Conservation (phyloP, 2,113 vertebrate genomes). For the Mystacornis crossleyi region DNA sequence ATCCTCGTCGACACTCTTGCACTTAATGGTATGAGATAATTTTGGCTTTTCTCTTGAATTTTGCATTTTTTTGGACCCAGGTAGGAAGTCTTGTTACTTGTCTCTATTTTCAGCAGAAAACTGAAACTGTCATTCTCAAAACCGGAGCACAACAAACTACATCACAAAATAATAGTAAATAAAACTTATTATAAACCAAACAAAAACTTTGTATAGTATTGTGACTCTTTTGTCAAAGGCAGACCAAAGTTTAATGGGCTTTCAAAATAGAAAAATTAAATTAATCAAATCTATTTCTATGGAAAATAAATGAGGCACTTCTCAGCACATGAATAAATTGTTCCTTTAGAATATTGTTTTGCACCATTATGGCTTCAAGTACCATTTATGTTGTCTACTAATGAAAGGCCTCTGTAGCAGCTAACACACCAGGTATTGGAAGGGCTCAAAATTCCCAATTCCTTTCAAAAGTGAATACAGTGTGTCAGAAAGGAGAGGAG, state of each 20-base stretch:
- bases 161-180: neutral
- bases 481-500: neutral
- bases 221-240: neutral
- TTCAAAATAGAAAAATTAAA: constrained; percentile 1
- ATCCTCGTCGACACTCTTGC: neutral
- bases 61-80: neutral
- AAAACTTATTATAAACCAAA: neutral
- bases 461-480: neutral
- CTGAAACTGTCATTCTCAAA: neutral
- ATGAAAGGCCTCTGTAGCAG: neutral
- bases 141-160: neutral
- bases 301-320: neutral
- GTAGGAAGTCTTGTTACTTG: neutral
- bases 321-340: neutral
- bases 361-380: neutral
- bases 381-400: neutral
- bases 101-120: neutral
- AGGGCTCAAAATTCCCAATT: neutral
- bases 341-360: constrained; percentile 26
- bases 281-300: neutral
- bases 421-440: neutral
- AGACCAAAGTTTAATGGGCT: neutral
- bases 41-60: neutral
- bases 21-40: neutral
- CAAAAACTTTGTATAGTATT: neutral